Conservation (phyloP, 2,888 invertebrate species). For the Silvanus unidentatus region DNA sequence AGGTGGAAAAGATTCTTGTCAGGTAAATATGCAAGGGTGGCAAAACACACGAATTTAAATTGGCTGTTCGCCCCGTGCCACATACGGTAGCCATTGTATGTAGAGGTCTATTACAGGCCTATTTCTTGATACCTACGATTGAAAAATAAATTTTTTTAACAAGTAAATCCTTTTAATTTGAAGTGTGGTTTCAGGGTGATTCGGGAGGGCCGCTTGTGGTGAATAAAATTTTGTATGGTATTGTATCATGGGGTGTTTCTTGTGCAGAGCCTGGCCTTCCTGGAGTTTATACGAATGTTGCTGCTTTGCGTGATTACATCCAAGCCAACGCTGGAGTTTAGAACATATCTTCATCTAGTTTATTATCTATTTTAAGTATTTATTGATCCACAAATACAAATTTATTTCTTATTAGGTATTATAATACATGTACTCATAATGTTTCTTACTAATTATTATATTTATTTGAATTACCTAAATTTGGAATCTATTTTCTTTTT, state of each 20-base stretch:
- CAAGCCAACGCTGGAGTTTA: slow-evolving; percentile 5
- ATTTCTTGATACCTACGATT: background rate
- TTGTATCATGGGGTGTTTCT: slow-evolving; percentile 24
- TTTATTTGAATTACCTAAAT: too few relatives aligned
- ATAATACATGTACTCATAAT: too few relatives aligned
- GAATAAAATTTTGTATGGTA: slow-evolving; percentile 21
- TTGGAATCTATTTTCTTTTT: too few relatives aligned
- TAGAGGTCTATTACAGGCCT: slow-evolving; percentile 23
- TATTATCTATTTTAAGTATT: too few relatives aligned
- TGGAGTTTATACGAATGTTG: slow-evolving; percentile 27
- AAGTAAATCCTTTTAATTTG: background rate
- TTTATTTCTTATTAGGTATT: too few relatives aligned
- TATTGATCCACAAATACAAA: too few relatives aligned
- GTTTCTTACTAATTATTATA: too few relatives aligned
- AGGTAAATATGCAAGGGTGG: slow-evolving; percentile 23
- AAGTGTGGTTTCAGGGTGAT: slow-evolving; percentile 20
- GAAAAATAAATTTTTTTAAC: slow-evolving; percentile 1
- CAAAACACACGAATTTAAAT: slow-evolving; percentile 9
- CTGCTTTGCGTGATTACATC: slow-evolving; percentile 19
- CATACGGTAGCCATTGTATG: slow-evolving; percentile 24
- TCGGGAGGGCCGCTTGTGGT: slow-evolving; percentile 29
- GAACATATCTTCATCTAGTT: too few relatives aligned
- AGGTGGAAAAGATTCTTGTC: slow-evolving; percentile 27
- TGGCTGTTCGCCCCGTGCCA: slow-evolving; percentile 12
- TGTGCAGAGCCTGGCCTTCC: slow-evolving; percentile 24